A percentile compares a stretch with the other conserved stretches of the same genome.
Evolutionary conservation across 2,113 vertebrate species (phyloP).

Genomic region (Notarius lentiginosus): DNA sequence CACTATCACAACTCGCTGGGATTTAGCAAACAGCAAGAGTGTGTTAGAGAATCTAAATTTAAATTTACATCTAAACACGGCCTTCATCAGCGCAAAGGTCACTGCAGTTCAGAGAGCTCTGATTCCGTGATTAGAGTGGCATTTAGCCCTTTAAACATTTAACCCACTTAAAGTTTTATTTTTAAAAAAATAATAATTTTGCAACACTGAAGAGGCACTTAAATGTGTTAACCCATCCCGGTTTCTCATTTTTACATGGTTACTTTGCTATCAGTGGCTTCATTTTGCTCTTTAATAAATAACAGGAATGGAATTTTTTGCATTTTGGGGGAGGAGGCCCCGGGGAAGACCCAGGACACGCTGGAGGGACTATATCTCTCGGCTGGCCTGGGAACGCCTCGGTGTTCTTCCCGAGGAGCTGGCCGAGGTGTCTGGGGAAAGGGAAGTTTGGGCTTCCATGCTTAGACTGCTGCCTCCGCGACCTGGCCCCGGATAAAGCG

Average conservation of each 20-base stretch:
- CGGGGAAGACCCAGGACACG: too few relatives aligned
- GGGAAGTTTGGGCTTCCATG: too few relatives aligned
- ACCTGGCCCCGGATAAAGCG: too few relatives aligned
- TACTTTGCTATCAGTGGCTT: not conserved
- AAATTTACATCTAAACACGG: not conserved
- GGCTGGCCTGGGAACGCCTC: too few relatives aligned
- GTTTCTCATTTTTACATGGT: not conserved
- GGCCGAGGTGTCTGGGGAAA: too few relatives aligned
- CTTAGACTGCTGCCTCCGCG: too few relatives aligned
- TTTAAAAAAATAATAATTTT: not conserved
- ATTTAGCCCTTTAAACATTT: not conserved
- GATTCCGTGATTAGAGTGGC: not conserved
- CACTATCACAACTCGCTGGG: not conserved
- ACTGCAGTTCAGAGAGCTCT: not conserved
- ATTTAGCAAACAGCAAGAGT: not conserved
- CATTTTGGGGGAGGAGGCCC: too few relatives aligned
- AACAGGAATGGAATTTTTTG: not conserved
- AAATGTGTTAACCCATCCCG: not conserved
- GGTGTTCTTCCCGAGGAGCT: too few relatives aligned
- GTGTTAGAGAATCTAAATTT: not conserved
- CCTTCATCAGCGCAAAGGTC: constrained; percentile 4
- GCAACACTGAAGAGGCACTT: not conserved
- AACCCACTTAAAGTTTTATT: not conserved
- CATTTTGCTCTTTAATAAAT: not conserved
- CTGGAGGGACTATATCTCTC: too few relatives aligned